Evolutionary conservation across 1,140 invertebrate genomes (phyloP), one percentile per base, ranked within the genome.

Genomic region (Ericerus pela): DNA sequence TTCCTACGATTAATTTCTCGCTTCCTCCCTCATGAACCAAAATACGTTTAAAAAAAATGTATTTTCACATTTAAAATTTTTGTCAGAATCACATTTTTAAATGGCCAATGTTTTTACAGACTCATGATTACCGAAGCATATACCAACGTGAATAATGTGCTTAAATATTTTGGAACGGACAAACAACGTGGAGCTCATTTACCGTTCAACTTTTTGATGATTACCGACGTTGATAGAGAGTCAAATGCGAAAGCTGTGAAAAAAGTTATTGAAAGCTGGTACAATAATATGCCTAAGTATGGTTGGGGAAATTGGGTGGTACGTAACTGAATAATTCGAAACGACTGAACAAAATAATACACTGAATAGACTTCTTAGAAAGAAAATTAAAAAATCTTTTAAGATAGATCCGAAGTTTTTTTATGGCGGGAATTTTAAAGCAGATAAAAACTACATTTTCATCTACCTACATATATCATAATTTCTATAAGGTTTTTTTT

Each of bases 271-370:
- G 65, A 75, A 1, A 61, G 60, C 0, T 82, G 79, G 78, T 67
- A 79, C 1, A 63, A 64, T 0, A 66, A 70, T 16, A 69, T 75
- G 61, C 75, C 76, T 0, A 55, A 62, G 47, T 68, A 68, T 5
- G 65, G 60, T 10, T 71, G 72, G 54, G 64, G 76, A 3, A 78
- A 79, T 61, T 79, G 77, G 76, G 69, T 77, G 66, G 74, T 79
- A 63, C 68, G 68, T 67, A 55, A 37, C 18, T 22, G 33, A n/a
- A n/a, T n/a, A n/a, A n/a, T n/a, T n/a, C 38, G 38, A 43, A n/a
- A n/a, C n/a, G n/a, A n/a, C n/a, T n/a, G n/a, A n/a, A n/a, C n/a
- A n/a, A n/a, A n/a, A n/a, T n/a, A n/a, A n/a, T n/a, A n/a, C n/a
- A n/a, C n/a, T n/a, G n/a, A n/a, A n/a, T n/a, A n/a, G n/a, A n/a